These are phyloP conservation scores for Parazoanthus atlanticus DNA, from an alignment of 92 coral and sea anemone genomes.

Conservation along the genomic window DNA sequence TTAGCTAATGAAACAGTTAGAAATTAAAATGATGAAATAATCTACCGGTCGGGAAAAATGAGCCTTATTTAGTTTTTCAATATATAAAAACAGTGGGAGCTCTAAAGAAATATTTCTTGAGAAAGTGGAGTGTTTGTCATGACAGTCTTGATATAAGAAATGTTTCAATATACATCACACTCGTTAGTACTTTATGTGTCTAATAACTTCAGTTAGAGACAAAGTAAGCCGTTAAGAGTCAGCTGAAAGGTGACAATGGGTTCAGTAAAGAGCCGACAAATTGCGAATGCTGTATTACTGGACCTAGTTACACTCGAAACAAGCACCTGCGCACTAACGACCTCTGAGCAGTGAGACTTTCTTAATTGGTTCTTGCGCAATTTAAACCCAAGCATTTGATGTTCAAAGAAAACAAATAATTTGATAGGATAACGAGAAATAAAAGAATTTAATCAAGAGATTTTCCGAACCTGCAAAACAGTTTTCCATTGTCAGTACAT, in stretches of 20 bases:
- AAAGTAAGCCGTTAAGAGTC: neutral
- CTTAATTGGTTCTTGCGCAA: neutral
- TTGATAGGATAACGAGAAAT: neutral
- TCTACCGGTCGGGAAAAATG: neutral
- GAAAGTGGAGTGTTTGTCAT: no score
- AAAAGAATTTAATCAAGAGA: neutral
- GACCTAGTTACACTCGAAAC: neutral
- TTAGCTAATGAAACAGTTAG: conserved; percentile 44
- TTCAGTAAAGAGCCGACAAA: neutral
- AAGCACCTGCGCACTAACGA: neutral
- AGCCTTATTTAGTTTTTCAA: neutral
- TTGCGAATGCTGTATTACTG: neutral
- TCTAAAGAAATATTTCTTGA: neutral
- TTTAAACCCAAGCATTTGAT: neutral
- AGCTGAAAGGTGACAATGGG: conserved; percentile 9
- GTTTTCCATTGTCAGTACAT: conserved; percentile 6
- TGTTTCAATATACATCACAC: no score
- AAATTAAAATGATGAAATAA: conserved; percentile 56
- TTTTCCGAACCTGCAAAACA: neutral
- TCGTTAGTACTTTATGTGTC: neutral
- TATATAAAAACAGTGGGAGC: no score
- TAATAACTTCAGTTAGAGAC: conserved; percentile 7
- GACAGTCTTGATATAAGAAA: no score
- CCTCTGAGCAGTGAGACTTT: neutral
- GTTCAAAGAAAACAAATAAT: neutral